These are phyloP conservation scores for Turritopsis dohrnii DNA, from an alignment of 30 jellyfish, hydroid and myxozoan species.

Conservation along the genomic window DNA sequence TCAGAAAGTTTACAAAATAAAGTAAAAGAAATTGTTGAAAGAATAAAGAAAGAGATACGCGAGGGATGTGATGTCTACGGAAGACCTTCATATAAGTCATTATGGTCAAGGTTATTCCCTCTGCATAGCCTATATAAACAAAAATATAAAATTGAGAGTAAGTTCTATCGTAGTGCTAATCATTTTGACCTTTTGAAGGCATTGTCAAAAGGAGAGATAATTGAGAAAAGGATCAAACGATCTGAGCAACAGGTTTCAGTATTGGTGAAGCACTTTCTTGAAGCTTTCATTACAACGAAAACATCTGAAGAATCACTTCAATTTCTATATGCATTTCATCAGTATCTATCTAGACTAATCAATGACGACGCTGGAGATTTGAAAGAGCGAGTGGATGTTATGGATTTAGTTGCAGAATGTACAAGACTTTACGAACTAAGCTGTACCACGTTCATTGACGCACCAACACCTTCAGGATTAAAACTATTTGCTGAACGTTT, in stretches of 20 bases:
- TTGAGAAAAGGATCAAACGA: not conserved
- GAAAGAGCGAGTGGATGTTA: not conserved
- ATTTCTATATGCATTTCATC: not conserved
- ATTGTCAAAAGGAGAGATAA: not conserved
- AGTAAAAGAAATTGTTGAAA: not conserved
- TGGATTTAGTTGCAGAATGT: not conserved
- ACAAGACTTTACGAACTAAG: not conserved
- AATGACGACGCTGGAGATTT: not conserved
- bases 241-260: not conserved
- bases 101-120: not conserved
- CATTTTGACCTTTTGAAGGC: not conserved
- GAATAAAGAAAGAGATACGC: not conserved
- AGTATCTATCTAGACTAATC: not conserved
- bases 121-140: not conserved
- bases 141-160: not conserved
- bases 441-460: not conserved
- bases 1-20: not conserved
- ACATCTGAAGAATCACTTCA: not conserved
- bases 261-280: not conserved
- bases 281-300: not conserved
- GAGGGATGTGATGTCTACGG: too few relatives aligned
- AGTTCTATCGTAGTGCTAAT: not conserved
- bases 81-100: not conserved
- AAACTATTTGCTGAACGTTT: not conserved
- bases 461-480: not conserved